phyloP scores from a whole-genome alignment of 2,113 vertebrate species.

The Pedionomus torquatus region DNA sequence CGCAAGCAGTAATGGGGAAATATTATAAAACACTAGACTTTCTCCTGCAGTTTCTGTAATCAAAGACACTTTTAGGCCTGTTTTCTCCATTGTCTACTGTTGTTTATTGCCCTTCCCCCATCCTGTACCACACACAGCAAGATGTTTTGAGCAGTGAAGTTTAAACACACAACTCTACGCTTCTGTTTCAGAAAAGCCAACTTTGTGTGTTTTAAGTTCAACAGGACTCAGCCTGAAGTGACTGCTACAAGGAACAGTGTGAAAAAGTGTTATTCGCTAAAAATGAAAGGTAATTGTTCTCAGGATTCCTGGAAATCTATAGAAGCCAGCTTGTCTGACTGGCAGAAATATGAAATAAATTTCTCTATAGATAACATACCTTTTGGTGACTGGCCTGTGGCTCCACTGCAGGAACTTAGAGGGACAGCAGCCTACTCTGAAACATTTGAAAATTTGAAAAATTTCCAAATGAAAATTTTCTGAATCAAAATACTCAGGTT shows the following conservation, averaged over 20 bases:
- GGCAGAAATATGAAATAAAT: neutral
- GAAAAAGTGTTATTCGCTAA: neutral
- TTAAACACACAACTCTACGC: neutral
- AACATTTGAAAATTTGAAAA: neutral
- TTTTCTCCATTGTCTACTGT: neutral
- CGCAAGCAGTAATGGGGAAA: conserved; percentile 10
- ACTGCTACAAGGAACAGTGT: neutral
- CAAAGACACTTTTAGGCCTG: neutral
- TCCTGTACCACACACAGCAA: neutral
- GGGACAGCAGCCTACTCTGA: neutral
- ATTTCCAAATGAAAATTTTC: neutral
- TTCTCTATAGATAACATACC: neutral
- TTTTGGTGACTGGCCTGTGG: neutral
- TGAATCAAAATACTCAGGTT: neutral
- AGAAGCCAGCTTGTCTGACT: neutral
- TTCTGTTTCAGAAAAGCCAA: neutral
- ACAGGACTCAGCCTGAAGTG: neutral
- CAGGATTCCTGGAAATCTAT: neutral
- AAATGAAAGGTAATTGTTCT: neutral
- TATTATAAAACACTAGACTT: neutral
- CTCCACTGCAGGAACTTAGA: neutral
- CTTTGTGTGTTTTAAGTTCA: neutral
- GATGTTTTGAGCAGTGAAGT: neutral
- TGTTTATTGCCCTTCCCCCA: neutral
- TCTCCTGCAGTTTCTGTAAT: neutral